Percentiles rank a stretch among this genome's conserved stretches.
phyloP scores from a whole-genome alignment of 2,888 invertebrate genomes.

The Isotomurus palustris region DNA sequence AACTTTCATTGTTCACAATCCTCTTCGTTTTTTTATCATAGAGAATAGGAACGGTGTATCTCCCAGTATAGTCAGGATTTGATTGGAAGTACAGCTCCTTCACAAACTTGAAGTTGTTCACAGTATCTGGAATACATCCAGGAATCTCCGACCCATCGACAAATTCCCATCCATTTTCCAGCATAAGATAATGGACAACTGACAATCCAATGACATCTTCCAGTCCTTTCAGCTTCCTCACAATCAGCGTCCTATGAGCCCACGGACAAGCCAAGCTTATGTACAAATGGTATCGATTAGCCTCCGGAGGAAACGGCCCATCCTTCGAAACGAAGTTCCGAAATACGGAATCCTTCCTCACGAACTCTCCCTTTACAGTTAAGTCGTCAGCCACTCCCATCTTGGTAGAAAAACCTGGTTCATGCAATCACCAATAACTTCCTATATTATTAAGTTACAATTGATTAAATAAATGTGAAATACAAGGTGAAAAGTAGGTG shows the following conservation, averaged over 20 bases:
- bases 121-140: slow-evolving; percentile 38
- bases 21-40: slow-evolving; percentile 37
- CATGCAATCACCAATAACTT: background rate
- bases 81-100: slow-evolving; percentile 26
- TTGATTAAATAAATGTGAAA: background rate
- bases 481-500: background rate
- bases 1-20: slow-evolving; percentile 43
- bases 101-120: slow-evolving; percentile 30
- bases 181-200: slow-evolving; percentile 38
- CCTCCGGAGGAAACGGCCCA: slow-evolving; percentile 34
- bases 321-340: slow-evolving; percentile 26
- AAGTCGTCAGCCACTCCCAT: slow-evolving; percentile 6
- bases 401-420: background rate
- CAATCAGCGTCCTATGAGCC: slow-evolving; percentile 40
- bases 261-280: slow-evolving; percentile 42
- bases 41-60: slow-evolving; percentile 37
- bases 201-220: slow-evolving; percentile 36
- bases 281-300: slow-evolving; percentile 39
- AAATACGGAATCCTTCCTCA: slow-evolving; percentile 26
- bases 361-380: slow-evolving; percentile 27
- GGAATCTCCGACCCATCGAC: slow-evolving; percentile 14
- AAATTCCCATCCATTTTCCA: slow-evolving; percentile 39
- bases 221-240: slow-evolving; percentile 35
- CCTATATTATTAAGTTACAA: background rate
- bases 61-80: slow-evolving; percentile 29